These are phyloP conservation scores for Cantharis rufa DNA, from an alignment of 2,888 invertebrate genomes.

Conservation along the genomic window DNA sequence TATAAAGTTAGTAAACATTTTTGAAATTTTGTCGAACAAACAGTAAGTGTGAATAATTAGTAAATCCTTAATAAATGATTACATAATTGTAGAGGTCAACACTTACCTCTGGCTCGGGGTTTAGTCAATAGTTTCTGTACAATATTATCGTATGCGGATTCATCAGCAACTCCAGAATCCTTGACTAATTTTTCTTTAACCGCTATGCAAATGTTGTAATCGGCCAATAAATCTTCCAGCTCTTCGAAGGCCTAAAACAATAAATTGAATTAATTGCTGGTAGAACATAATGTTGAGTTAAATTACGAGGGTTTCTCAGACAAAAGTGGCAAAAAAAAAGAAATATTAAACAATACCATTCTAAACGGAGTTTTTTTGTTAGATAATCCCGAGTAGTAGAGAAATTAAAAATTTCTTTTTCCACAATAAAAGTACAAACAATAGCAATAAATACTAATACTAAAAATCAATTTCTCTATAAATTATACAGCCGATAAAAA, in stretches of 20 bases:
- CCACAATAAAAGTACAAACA: neutral
- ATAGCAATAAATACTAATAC: neutral
- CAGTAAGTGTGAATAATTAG: too few relatives aligned
- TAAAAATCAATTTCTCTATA: neutral
- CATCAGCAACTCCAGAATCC: conserved; percentile 92
- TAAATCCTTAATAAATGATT: neutral
- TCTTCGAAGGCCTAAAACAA: conserved; percentile 87
- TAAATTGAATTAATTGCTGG: neutral
- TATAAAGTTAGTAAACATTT: neutral
- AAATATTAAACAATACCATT: neutral
- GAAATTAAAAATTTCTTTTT: neutral
- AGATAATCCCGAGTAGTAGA: neutral
- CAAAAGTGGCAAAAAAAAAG: neutral
- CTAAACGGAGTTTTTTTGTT: neutral
- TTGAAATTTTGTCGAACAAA: neutral
- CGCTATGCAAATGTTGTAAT: conserved; percentile 89
- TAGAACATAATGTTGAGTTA: neutral
- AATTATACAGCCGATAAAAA: neutral
- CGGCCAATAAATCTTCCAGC: conserved; percentile 81
- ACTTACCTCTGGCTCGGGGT: conserved; percentile 85
- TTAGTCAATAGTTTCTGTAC: conserved; percentile 84
- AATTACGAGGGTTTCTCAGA: neutral
- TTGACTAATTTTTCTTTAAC: conserved; percentile 93
- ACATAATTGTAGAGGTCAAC: neutral
- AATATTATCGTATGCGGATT: conserved; percentile 84